A percentile compares a stretch with the other conserved stretches of the same genome.
Conservation (phyloP, 2,797 vertebrate genomes). For the Oreortyx pictus region DNA sequence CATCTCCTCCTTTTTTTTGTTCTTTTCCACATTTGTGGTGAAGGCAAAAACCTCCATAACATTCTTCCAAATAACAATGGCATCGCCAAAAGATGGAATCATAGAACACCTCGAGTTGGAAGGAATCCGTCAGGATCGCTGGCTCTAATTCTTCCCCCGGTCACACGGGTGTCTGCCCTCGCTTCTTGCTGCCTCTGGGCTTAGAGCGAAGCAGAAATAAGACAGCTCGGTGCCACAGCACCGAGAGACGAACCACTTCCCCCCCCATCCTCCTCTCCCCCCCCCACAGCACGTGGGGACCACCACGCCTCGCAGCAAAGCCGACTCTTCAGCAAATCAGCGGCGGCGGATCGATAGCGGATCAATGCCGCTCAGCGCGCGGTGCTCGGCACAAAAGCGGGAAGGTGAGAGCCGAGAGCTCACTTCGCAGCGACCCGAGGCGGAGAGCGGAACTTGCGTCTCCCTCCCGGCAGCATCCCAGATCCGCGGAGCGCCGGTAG, state of each 20-base stretch:
- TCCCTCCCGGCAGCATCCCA: background rate
- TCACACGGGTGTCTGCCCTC: background rate
- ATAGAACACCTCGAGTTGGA: no score
- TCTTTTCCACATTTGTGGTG: background rate
- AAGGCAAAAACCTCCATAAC: background rate
- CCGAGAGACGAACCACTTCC: background rate
- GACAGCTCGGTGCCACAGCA: accelerated
- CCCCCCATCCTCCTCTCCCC: no score
- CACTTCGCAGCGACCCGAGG: background rate
- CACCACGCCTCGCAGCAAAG: background rate
- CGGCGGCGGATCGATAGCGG: background rate
- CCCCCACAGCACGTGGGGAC: background rate
- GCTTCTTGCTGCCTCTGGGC: background rate
- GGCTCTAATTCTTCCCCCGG: background rate
- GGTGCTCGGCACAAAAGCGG: conserved; percentile 7
- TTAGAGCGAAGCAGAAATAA: background rate
- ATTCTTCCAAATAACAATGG: background rate
- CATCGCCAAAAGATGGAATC: background rate
- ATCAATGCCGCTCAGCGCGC: conserved; percentile 17
- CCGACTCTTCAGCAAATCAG: background rate
- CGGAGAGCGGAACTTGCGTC: background rate
- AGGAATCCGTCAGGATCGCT: no score
- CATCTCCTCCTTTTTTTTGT: no score
- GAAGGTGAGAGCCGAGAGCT: background rate
- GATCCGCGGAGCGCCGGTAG: background rate